Base-by-base conservation (phyloP, 2,888 invertebrate genomes). In the Eupithecia subfuscata region DNA sequence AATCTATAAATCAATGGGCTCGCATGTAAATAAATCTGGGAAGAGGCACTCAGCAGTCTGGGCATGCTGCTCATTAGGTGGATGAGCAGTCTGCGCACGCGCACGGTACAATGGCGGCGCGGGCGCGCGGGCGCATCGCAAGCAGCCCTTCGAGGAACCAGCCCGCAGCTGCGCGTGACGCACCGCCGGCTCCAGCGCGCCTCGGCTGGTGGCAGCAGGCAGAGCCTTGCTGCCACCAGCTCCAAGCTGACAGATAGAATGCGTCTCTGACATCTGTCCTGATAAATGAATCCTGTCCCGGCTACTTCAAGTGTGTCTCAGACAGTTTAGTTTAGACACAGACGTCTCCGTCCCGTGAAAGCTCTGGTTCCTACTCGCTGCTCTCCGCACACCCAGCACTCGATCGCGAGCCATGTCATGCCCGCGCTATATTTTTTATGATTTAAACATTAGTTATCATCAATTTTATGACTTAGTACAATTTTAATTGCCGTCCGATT, bases 91-190 rank as follows among this genome's bases (percentile, higher is more conserved):
- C 81, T 0, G 37, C 70, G 71, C 81, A 81, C 82, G 82, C 77
- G 75, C 71, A 73, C 67, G 69, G 69, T 80, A 78, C 79, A 80
- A 81, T 80, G 56, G 67, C 75, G 25, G 40, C 40, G 40, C 30
- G 43, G 22, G 75, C 74, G 73, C 52, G 76, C 75, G 78, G 34
- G 77, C 77, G 82, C 82, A 80, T 81, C 76, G 72, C 81, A 78
- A 80, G 78, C 74, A 69, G 48, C 69, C 65, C 77, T 83, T 82
- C 83, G 78, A 73, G 82, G 83, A 82, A 83, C 82, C 79, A 80
- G 80, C 75, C 73, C 77, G 40, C 77, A 77, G 73, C 77, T 77
- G 77, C 6, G 72, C 25, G 40, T 75, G 70, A 71, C 75, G 74
- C 75, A 64, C n/a, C 40, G 22, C 12, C 6, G 14, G 37, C 30